Evolutionary conservation across 2,888 invertebrate genomes (phyloP).

Genomic region (Vandiemenella viatica): DNA sequence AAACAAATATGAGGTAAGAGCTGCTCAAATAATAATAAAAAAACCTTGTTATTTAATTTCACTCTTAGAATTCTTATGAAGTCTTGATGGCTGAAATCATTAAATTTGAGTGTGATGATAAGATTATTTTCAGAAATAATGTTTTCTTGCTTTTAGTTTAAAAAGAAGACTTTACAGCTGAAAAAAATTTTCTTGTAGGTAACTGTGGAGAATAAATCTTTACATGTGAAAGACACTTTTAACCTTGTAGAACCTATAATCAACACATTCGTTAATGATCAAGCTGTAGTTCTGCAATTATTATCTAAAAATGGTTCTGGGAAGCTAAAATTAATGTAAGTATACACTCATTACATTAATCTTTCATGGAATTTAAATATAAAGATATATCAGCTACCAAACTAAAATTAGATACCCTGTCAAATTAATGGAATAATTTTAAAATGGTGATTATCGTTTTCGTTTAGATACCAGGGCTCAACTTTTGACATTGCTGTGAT

Average conservation of each 20-base stretch:
- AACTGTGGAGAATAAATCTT: slow-evolving; percentile 23
- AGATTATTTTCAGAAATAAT: too few relatives aligned
- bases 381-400: too few relatives aligned
- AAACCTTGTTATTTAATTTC: too few relatives aligned
- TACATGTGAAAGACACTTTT: slow-evolving; percentile 29
- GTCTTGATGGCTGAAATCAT: too few relatives aligned
- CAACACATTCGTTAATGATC: slow-evolving; percentile 29
- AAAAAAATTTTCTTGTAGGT: slow-evolving; percentile 2
- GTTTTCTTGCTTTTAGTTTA: too few relatives aligned
- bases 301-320: slow-evolving; percentile 26
- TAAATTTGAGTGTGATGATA: too few relatives aligned
- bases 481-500: slow-evolving; percentile 32
- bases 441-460: slow-evolving; percentile 9
- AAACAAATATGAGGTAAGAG: slow-evolving; percentile 11
- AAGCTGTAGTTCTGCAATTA: slow-evolving; percentile 28
- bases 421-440: neutral
- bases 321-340: slow-evolving; percentile 25
- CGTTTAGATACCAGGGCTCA: slow-evolving; percentile 28
- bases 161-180: too few relatives aligned
- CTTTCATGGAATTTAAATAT: too few relatives aligned
- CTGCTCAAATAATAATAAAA: too few relatives aligned
- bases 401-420: too few relatives aligned
- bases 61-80: too few relatives aligned
- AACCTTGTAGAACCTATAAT: slow-evolving; percentile 32
- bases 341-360: neutral